Evolutionary conservation across 1,140 invertebrate species (phyloP).

Genomic region (Lepidotrigona ventralis): DNA sequence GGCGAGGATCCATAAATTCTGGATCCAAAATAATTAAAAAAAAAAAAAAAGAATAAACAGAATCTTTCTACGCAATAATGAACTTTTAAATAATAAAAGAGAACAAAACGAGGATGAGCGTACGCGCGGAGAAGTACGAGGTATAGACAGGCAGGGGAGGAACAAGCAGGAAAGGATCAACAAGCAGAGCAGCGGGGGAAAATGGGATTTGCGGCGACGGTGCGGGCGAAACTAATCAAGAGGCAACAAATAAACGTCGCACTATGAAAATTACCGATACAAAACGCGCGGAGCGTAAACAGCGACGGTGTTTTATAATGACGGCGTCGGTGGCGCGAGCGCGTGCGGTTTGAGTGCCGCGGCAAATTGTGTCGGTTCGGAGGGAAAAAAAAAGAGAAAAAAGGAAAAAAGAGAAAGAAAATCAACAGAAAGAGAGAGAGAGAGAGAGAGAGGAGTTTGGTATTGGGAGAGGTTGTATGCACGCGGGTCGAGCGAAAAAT

Average conservation of each 20-base stretch:
- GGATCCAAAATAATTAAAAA: background rate
- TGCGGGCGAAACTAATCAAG: background rate
- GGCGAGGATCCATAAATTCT: background rate
- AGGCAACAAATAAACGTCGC: constrained; percentile 41
- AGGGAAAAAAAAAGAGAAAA: no score
- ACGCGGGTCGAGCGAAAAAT: constrained; percentile 53
- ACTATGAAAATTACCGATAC: constrained; percentile 51
- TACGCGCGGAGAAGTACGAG: no score
- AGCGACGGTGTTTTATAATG: constrained; percentile 51
- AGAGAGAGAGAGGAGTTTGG: background rate
- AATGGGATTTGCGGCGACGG: background rate
- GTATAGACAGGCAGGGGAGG: no score
- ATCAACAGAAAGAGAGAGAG: background rate
- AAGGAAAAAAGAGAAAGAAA: background rate
- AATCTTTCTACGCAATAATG: background rate
- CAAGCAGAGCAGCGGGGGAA: background rate
- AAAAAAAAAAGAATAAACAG: background rate
- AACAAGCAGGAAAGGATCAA: no score
- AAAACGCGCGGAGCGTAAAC: constrained; percentile 51
- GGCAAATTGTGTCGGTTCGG: constrained; percentile 44
- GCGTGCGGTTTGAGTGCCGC: constrained; percentile 22
- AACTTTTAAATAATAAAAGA: no score
- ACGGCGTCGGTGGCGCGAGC: background rate
- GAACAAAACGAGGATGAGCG: no score
- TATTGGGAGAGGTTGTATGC: constrained; percentile 17